These are phyloP conservation scores for Ammodytes marinus DNA, from an alignment of 2,113 vertebrate genomes.

Conservation along the genomic window DNA sequence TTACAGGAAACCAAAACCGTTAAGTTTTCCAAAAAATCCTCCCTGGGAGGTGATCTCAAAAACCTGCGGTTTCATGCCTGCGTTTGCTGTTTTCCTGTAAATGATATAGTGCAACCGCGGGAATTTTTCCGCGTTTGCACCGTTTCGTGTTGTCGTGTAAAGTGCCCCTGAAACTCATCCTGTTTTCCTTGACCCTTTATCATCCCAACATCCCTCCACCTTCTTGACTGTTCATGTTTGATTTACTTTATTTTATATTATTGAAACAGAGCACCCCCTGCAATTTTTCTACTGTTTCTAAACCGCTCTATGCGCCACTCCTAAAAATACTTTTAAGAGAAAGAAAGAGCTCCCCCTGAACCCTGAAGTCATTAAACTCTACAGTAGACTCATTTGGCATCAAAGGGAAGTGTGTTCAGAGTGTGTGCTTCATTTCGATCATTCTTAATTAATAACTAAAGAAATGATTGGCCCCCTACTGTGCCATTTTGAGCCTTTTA, in stretches of 20 bases:
- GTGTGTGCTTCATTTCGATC: neutral
- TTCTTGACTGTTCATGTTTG: constrained; percentile 26
- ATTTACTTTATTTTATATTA: constrained; percentile 55
- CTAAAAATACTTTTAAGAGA: neutral
- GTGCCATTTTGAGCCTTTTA: neutral
- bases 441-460: neutral
- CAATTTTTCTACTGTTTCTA: constrained; percentile 4
- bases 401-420: neutral
- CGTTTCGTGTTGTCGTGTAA: too few species aligned
- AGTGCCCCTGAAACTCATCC: neutral
- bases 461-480: neutral
- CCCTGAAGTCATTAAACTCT: neutral
- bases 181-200: neutral
- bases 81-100: too few species aligned
- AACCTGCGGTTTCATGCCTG: too few species aligned
- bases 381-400: constrained; percentile 1
- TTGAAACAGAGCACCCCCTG: constrained; percentile 20
- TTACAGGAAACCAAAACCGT: too few species aligned
- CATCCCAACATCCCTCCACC: neutral
- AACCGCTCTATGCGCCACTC: neutral
- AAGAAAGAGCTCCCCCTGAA: neutral
- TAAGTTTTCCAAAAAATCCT: too few species aligned
- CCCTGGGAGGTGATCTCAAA: too few species aligned
- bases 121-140: too few species aligned
- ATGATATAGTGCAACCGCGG: too few species aligned